Conservation (phyloP, 2,113 vertebrate species). For the Nicator chloris region DNA sequence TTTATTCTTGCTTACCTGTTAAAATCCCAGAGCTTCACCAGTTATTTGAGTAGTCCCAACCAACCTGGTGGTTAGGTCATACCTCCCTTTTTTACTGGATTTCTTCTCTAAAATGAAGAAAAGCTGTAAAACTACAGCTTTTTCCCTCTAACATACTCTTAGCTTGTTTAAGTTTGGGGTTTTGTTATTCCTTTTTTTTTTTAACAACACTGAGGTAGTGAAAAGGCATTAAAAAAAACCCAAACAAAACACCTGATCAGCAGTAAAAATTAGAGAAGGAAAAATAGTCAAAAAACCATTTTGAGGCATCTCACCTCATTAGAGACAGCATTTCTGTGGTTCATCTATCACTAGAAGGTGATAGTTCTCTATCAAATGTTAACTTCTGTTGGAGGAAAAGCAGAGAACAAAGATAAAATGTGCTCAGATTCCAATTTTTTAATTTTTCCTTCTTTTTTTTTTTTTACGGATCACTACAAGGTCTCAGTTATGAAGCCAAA, state of each 20-base stretch:
- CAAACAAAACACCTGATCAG: neutral
- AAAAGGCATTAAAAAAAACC: neutral
- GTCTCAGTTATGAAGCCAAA: slow-evolving; percentile 9
- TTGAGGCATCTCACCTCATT: neutral
- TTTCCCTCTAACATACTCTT: neutral
- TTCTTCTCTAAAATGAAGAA: neutral
- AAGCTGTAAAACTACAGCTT: neutral
- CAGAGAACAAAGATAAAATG: neutral
- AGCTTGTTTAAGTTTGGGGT: accelerated
- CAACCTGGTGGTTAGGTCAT: neutral
- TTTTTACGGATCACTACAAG: neutral
- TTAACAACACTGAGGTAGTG: neutral
- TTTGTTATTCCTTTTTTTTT: neutral
- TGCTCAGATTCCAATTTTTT: neutral
- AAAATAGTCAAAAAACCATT: neutral
- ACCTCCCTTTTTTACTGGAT: neutral
- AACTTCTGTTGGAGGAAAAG: neutral
- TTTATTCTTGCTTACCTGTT: neutral
- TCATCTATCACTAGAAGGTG: neutral
- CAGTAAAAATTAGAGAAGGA: neutral
- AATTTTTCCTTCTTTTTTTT: neutral
- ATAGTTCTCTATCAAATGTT: neutral
- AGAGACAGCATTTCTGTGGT: neutral
- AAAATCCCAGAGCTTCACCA: neutral
- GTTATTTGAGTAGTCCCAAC: neutral